Evolutionary conservation across 2,888 invertebrate species (phyloP).

Genomic region (Drosophila neonasuta): DNA sequence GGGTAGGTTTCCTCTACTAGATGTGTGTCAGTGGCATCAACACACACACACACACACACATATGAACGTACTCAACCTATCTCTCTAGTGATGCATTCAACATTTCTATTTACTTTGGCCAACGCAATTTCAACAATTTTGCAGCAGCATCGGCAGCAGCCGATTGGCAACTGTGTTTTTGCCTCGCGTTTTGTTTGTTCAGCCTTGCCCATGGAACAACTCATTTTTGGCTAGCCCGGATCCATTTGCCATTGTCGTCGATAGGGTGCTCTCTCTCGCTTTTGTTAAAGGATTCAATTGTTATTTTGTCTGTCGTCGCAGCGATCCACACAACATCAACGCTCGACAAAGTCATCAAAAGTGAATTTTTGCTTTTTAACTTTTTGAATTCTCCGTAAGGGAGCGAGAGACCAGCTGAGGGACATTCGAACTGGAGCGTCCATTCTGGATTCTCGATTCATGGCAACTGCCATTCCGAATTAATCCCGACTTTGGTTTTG

Average conservation of each 20-base stretch:
- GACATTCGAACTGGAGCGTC: constrained; percentile 38
- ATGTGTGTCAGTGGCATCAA: constrained; percentile 65
- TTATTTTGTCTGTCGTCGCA: constrained; percentile 44
- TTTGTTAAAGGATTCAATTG: constrained; percentile 68
- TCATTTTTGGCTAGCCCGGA: constrained; percentile 50
- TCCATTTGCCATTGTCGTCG: constrained; percentile 45
- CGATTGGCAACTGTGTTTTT: constrained; percentile 68
- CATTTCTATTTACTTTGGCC: constrained; percentile 69
- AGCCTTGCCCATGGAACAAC: constrained; percentile 65
- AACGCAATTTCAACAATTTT: constrained; percentile 69
- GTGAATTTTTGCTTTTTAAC: constrained; percentile 80
- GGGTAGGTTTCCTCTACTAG: constrained; percentile 59
- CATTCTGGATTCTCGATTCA: constrained; percentile 33
- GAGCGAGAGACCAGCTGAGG: constrained; percentile 15
- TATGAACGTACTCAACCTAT: not conserved
- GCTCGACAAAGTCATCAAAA: constrained; percentile 79
- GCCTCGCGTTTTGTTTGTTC: constrained; percentile 66
- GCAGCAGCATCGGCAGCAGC: constrained; percentile 29
- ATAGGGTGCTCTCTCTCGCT: constrained; percentile 33
- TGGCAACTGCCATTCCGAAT: constrained; percentile 44
- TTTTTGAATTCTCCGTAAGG: constrained; percentile 66
- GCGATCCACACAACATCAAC: constrained; percentile 22
- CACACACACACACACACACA: constrained; percentile 11
- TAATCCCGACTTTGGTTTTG: constrained; percentile 70
- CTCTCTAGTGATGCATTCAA: constrained; percentile 35